Conservation (phyloP, 2,797 vertebrate species). For the Podargus strigoides region DNA sequence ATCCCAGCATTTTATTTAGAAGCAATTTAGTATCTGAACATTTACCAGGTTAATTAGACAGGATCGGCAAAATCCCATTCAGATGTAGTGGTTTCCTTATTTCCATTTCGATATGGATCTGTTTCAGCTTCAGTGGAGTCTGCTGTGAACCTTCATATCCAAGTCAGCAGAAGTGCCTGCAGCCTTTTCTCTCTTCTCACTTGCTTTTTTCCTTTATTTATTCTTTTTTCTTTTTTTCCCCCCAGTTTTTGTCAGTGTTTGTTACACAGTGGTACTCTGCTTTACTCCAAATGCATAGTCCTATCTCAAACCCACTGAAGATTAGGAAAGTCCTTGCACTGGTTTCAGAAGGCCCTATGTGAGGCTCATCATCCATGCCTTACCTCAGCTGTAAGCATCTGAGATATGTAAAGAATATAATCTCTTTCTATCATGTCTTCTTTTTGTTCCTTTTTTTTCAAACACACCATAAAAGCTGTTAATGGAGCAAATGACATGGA, state of each 20-base stretch:
- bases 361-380: background rate
- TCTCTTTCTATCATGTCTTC: background rate
- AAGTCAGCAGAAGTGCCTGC: slow-evolving; percentile 18
- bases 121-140: background rate
- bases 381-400: background rate
- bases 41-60: slow-evolving; percentile 43
- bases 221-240: background rate
- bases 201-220: background rate
- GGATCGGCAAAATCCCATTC: slow-evolving; percentile 54
- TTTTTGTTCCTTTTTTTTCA: background rate
- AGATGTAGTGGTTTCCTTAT: slow-evolving; percentile 26
- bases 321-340: background rate
- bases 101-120: slow-evolving; percentile 48
- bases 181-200: background rate
- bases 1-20: slow-evolving; percentile 18
- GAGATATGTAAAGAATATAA: background rate
- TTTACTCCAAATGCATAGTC: background rate
- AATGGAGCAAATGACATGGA: slow-evolving; percentile 47
- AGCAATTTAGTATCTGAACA: slow-evolving; percentile 27
- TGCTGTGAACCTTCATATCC: background rate
- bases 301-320: background rate
- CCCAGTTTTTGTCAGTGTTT: background rate
- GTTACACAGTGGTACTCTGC: background rate
- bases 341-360: background rate
- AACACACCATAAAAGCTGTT: slow-evolving; percentile 21